Base-by-base conservation (phyloP, 2,797 vertebrate species). In the Galaxias olidus region DNA sequence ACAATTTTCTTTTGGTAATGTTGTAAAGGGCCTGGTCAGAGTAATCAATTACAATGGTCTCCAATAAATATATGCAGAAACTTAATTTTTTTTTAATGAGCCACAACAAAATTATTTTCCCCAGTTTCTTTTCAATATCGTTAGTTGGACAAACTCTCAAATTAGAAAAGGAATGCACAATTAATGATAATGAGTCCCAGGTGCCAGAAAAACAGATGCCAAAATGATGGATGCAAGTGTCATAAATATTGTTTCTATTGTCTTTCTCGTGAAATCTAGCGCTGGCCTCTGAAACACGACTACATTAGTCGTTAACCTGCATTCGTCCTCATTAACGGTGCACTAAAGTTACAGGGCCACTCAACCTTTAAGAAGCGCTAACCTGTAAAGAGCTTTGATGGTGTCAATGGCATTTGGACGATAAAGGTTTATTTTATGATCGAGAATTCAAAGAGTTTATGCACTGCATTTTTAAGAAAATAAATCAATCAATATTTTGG, bases 141-240 rank as follows among this genome's bases (percentile, higher is more conserved):
- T 70, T 20, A 14, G 66, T 66, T 44, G 59, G 72, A 83, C 79
- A 82, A 79, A 72, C 65, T 65, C 54, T 50, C 73, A 85, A 78
- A 87, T 88, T 54, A 80, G 68, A 66, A 49, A n/a, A 69, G 73
- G 77, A 79, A 84, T 86, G 77, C 78, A 80, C 86, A 89, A 74
- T 89, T 88, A 80, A 88, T 84, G 59, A 65, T 91, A 91, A 93
- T 89, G 77, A 78, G 83, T 68, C 73, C 89, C 92, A 94, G 86
- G 84, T 91, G 90, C 83, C 83, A 74, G 83, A 84, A 68, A 80
- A 72, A 75, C 79, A 86, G 74, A 86, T 86, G 90, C 89, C 88
- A 90, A 80, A 78, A 85, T 91, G 92, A 93, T 92, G 82, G 86
- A 92, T 90, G 89, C 85, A 86, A 81, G 81, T 76, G 82, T 89